These are phyloP conservation scores for Hirtodrosophila trivittata DNA, from an alignment of 2,888 invertebrate genomes.

Conservation along the genomic window DNA sequence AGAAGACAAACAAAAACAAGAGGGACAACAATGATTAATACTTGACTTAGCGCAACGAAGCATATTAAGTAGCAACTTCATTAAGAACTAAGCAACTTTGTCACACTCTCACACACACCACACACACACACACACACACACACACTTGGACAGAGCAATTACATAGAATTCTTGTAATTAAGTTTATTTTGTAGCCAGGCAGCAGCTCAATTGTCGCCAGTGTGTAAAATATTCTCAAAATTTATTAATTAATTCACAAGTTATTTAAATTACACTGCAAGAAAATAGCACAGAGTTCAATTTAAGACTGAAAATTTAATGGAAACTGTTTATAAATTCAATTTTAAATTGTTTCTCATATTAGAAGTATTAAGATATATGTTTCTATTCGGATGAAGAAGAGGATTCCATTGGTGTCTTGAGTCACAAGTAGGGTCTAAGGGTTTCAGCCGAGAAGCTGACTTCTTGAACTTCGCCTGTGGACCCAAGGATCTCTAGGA, in stretches of 20 bases:
- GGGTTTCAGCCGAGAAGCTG: no score
- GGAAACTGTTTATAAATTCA: no score
- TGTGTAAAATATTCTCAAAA: constrained; percentile 1
- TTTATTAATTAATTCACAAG: constrained; percentile 25
- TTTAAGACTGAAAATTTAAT: no score
- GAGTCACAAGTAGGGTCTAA: no score
- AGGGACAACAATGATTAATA: constrained; percentile 5
- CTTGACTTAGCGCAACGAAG: constrained; percentile 8
- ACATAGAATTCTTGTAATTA: neutral
- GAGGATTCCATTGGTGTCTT: no score
- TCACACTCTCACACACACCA: neutral
- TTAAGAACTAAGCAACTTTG: constrained; percentile 14
- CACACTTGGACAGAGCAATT: neutral
- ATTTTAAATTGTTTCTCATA: no score
- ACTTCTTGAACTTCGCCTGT: no score
- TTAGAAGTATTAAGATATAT: no score
- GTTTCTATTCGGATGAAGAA: no score
- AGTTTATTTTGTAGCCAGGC: no score
- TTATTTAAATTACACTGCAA: neutral
- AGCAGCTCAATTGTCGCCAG: neutral
- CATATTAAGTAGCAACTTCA: constrained; percentile 19
- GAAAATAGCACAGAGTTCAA: neutral
- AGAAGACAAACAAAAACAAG: constrained; percentile 7
- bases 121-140: neutral
- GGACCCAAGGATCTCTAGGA: no score